Evolutionary conservation across 2,888 invertebrate species (phyloP).

Genomic region (Miltochrista miniata): DNA sequence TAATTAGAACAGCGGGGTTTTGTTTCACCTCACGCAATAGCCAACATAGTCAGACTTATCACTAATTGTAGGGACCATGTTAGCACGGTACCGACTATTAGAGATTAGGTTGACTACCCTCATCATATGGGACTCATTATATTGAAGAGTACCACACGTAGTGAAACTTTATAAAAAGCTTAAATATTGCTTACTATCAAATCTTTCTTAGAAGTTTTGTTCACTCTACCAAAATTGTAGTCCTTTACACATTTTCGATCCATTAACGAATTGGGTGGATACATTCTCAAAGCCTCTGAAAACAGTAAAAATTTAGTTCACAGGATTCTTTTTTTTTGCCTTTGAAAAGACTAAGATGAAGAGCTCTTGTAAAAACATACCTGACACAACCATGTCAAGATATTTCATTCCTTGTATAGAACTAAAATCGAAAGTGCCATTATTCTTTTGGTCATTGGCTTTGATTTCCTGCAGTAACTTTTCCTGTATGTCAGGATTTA

Average conservation of each 20-base stretch:
- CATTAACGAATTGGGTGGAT: slow-evolving; percentile 48
- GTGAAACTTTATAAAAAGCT: too few relatives aligned
- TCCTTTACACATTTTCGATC: slow-evolving; percentile 79
- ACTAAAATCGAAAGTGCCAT: slow-evolving; percentile 69
- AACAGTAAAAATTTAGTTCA: not conserved
- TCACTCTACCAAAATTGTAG: slow-evolving; percentile 68
- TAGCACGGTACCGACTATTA: too few relatives aligned
- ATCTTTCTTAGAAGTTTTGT: slow-evolving; percentile 44
- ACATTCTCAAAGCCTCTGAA: slow-evolving; percentile 71
- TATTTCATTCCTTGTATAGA: slow-evolving; percentile 79
- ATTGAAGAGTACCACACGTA: too few relatives aligned
- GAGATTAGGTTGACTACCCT: too few relatives aligned
- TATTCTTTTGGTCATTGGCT: slow-evolving; percentile 59
- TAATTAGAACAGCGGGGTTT: too few relatives aligned
- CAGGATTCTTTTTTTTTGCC: too few relatives aligned
- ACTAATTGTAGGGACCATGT: too few relatives aligned
- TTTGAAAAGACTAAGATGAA: slow-evolving; percentile 7
- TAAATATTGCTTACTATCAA: slow-evolving; percentile 50
- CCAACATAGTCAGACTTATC: too few relatives aligned
- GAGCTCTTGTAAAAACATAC: slow-evolving; percentile 43
- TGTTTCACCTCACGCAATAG: too few relatives aligned
- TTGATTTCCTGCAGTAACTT: slow-evolving; percentile 78
- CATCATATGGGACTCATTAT: too few relatives aligned
- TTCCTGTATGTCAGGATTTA: slow-evolving; percentile 81
- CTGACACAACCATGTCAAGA: slow-evolving; percentile 83